A percentile compares a stretch with the other conserved stretches of the same genome.
Conservation (phyloP, 2,113 vertebrate species). For the Stegostoma tigrinum region DNA sequence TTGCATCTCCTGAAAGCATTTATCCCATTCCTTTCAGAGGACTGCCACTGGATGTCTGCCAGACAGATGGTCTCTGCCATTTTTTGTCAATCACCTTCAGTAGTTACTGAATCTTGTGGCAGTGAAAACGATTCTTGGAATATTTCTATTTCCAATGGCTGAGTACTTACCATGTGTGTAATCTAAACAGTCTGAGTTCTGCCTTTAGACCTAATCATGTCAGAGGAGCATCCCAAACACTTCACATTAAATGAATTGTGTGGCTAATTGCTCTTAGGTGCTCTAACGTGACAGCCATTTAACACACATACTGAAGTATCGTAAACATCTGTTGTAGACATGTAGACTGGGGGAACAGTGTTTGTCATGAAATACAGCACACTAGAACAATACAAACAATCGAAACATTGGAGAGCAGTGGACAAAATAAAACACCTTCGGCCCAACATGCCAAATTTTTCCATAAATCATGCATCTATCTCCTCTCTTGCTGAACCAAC, state of each 20-base stretch:
- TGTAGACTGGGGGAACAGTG: not conserved
- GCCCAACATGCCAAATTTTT: not conserved
- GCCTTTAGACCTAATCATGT: not conserved
- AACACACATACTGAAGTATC: not conserved
- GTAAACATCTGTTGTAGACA: not conserved
- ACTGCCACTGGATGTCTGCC: not conserved
- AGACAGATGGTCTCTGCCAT: too few relatives aligned
- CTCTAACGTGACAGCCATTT: not conserved
- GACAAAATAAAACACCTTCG: not conserved
- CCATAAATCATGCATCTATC: not conserved
- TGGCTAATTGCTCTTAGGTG: not conserved
- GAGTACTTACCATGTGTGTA: not conserved
- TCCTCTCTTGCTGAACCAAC: not conserved
- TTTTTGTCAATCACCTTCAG: not conserved
- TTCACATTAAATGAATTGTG: not conserved
- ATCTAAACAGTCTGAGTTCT: not conserved
- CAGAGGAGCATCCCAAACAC: not conserved
- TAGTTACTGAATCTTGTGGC: not conserved
- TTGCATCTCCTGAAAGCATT: not conserved
- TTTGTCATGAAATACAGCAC: not conserved
- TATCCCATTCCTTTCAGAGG: not conserved
- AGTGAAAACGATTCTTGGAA: not conserved
- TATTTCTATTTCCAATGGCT: not conserved
- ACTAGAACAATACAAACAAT: not conserved
- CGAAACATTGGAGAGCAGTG: not conserved